A percentile compares a stretch with the other conserved stretches of the same genome.
Conservation (phyloP, 1,140 invertebrate genomes). For the Apis mellifera region Amel_HAv3.1 CM009932.2:9880501-9881000, state of each 20-base stretch:
- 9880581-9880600: slow-evolving; percentile 38
- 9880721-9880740: slow-evolving; percentile 41
- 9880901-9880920: slow-evolving; percentile 11
- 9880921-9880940: background rate
- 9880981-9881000: slow-evolving; percentile 10
- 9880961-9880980: background rate
- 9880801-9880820: slow-evolving; percentile 1
- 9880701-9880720: slow-evolving; percentile 56
- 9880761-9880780: background rate
- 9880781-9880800: background rate
- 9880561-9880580: background rate
- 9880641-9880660: slow-evolving; percentile 59
- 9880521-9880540: no score
- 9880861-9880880: background rate
- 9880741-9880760: slow-evolving; percentile 19
- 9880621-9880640: slow-evolving; percentile 48
- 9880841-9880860: background rate
- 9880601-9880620: slow-evolving; percentile 51
- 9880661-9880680: slow-evolving; percentile 52
- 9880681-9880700: slow-evolving; percentile 22
- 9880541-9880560: no score
- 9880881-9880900: slow-evolving; percentile 38
- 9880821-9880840: slow-evolving; percentile 34
- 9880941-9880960: slow-evolving; percentile 24
- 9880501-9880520: no score